Base-by-base conservation (phyloP, 2,888 invertebrate genomes). In the Drosophila aldrichi region DNA sequence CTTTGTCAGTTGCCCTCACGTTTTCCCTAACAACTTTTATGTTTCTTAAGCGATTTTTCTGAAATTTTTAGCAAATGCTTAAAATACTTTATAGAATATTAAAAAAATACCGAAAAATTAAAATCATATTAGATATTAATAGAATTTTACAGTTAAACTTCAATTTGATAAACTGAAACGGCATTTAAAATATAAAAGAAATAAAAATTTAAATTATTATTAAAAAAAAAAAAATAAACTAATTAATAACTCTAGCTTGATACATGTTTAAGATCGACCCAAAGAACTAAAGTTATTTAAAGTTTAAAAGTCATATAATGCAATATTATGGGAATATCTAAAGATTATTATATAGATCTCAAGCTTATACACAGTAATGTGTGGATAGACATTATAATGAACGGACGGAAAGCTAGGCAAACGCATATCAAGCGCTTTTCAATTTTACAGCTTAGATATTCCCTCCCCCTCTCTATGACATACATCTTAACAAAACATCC, bases 101-200 rank as follows among this genome's bases (percentile, higher is more conserved):
- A 12, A 12, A 1, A 48, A 48, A 29, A 29, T 29, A 48, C 16
- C 1, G 2, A 5, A 10, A 12, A 10, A 7, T 18, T 25, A 1
- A 48, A 18, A 18, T 0, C 1, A 0, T 1, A 0, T 1, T 6
- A n/a, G 5, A 29, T 2, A 1, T 32, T 1, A 29, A 29, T 5
- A 7, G 1, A 29, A 32, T 32, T 48, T 12, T 10, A 3, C 1
- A n/a, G 5, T 1, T 6, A 2, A 48, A 48, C 6, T 29, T 29
- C 0, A n/a, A n/a, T 48, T 48, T 48, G 9, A 9, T 0, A 9
- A 25, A 12, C 5, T 9, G 0, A 1, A 46, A 9, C 9, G 9
- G 5, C 9, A n/a, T 20, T 1, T 0, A 9, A 46, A 46, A 46
- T 46, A 3, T 7, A 46, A 25, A 0, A 8, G 8, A 16, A 22